Evolutionary conservation across 2,113 vertebrate species (phyloP), one percentile per base, ranked within the genome.

Genomic region (Macrotus californicus): DNA sequence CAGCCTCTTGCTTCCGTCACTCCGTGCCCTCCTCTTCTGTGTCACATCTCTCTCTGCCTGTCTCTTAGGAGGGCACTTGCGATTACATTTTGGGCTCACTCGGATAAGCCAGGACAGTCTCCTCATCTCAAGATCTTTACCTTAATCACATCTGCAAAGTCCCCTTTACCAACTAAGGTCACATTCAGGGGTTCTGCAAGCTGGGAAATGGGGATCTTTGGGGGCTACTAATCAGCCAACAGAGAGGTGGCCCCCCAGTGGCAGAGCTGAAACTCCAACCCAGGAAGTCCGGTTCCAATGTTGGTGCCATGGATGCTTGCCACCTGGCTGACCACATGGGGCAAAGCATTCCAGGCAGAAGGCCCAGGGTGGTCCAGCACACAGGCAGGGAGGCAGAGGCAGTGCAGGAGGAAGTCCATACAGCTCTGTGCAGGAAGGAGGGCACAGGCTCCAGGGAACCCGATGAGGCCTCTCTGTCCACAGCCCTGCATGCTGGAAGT

Each of bases 401-500:
- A 0, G 18, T 2, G 1, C 9, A n/a, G 34, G 80, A 43, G 46
- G 73, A 11, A 18, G n/a, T 61, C 52, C 64, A 43, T 0, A 0
- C 0, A 1, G 87, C n/a, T 19, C 52, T 52, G 87, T 59, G 31
- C 21, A 29, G 14, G 18, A 75, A 46, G 48, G 16, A 2, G 29
- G 72, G 21, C 3, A 14, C 18, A 14, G n/a, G 72, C 54, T 85
- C 24, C 46, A 1, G 10, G 46, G 52, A 31, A 34, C 43, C 5
- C 0, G 7, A 29, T 26, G 54, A 9, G 18, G 29, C 72, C 13
- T 46, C 5, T 14, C 52, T 85, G 3, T 46, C 72, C 50, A n/a
- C 0, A 0, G 7, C 10, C 18, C n/a, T 22, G 34, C 41, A 34
- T 0, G 0, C 36, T 19, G 15, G 67, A 81, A 50, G 61, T 1